Conservation (phyloP, 2,888 invertebrate genomes). For the Drosophila lacicola region DNA sequence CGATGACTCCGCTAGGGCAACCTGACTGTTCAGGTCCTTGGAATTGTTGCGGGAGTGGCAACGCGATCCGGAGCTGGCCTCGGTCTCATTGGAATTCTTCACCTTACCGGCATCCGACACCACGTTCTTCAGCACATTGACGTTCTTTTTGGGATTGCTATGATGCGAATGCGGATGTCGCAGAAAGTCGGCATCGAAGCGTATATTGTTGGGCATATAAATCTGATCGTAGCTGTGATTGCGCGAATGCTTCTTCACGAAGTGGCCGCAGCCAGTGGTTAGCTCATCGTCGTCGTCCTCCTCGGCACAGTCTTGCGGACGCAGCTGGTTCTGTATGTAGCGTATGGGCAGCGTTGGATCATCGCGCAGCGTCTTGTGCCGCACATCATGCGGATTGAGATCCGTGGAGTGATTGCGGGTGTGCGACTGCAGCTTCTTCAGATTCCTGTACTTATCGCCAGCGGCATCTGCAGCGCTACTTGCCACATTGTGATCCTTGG, state of each 20-base stretch:
- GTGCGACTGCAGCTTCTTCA: conserved; percentile 84
- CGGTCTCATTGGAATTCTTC: conserved; percentile 84
- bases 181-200: conserved; percentile 84
- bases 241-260: conserved; percentile 84
- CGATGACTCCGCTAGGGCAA: conserved; percentile 38
- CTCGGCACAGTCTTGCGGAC: conserved; percentile 75
- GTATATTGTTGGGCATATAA: conserved; percentile 85
- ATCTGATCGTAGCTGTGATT: conserved; percentile 85
- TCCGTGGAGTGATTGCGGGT: conserved; percentile 85
- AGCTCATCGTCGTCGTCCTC: conserved; percentile 83
- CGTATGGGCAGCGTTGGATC: conserved; percentile 83
- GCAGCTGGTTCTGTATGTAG: conserved; percentile 84
- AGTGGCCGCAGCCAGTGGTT: conserved; percentile 83
- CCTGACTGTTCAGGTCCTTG: conserved; percentile 82
- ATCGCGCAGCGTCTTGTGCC: conserved; percentile 79
- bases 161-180: conserved; percentile 73
- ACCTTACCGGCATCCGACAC: conserved; percentile 75
- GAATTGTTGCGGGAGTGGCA: conserved; percentile 87
- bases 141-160: conserved; percentile 81
- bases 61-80: conserved; percentile 65
- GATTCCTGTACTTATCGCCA: conserved; percentile 80
- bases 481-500: conserved; percentile 81
- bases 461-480: conserved; percentile 54
- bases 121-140: conserved; percentile 84
- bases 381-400: conserved; percentile 82